phyloP scores from a whole-genome alignment of 2,113 vertebrate species.

The Ptilorrhoa leucosticta region DNA sequence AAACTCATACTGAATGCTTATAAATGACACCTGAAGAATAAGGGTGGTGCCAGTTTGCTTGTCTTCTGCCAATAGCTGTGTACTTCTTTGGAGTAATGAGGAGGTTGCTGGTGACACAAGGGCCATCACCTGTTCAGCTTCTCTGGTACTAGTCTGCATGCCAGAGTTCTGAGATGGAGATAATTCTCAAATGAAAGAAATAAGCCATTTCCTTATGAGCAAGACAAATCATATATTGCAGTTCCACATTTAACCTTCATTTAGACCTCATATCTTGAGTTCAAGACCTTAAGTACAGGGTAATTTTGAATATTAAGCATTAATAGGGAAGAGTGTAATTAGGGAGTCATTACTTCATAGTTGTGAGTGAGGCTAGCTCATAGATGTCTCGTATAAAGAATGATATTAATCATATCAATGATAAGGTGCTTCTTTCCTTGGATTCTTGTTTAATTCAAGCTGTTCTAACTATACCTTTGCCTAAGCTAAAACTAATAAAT shows the following conservation, averaged over 20 bases:
- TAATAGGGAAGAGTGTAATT: slow-evolving; percentile 25
- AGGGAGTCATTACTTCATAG: not conserved
- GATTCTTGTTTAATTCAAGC: not conserved
- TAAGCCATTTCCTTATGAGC: not conserved
- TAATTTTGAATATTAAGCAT: slow-evolving; percentile 34
- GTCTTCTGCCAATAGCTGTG: not conserved
- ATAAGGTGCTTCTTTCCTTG: not conserved
- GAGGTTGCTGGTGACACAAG: not conserved
- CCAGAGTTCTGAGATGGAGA: not conserved
- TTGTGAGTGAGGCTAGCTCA: not conserved
- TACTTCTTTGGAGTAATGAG: not conserved
- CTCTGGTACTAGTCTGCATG: not conserved
- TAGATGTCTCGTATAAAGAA: not conserved
- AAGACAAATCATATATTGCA: not conserved
- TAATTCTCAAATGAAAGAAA: not conserved
- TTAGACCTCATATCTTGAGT: not conserved
- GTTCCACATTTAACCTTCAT: not conserved
- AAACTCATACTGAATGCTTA: accelerated
- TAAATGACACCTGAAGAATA: not conserved
- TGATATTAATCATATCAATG: not conserved
- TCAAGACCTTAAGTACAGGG: not conserved
- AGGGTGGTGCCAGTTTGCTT: not conserved
- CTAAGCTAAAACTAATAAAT: not conserved
- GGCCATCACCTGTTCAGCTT: not conserved
- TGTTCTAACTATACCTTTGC: not conserved